Evolutionary conservation across 2,888 invertebrate genomes (phyloP).

Genomic region (Drosophila kuntzei): DNA sequence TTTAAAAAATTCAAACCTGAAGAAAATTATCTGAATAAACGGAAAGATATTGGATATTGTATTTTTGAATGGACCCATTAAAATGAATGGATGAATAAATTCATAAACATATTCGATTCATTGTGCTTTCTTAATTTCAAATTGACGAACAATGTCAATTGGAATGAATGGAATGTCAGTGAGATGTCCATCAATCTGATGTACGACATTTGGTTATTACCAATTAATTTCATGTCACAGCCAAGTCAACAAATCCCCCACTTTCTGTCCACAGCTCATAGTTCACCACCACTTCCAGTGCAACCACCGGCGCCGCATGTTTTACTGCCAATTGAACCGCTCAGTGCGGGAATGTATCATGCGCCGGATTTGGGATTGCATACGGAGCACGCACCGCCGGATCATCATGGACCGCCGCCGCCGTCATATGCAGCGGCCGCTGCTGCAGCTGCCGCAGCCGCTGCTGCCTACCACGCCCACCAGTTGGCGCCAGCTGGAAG

Average conservation of each 20-base stretch:
- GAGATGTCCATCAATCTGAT: background rate
- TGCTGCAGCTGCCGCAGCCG: constrained; percentile 82
- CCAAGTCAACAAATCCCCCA: too few species aligned
- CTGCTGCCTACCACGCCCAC: constrained; percentile 82
- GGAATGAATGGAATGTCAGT: background rate
- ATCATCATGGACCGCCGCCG: constrained; percentile 81
- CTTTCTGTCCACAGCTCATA: constrained; percentile 53
- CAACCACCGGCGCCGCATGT: constrained; percentile 64
- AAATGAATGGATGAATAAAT: too few species aligned
- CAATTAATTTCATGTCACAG: background rate
- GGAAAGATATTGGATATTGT: too few species aligned
- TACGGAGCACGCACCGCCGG: constrained; percentile 74
- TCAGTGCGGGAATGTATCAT: constrained; percentile 81
- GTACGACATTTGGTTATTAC: background rate
- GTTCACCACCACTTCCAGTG: constrained; percentile 75
- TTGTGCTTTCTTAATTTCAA: background rate
- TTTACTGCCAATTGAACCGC: constrained; percentile 68
- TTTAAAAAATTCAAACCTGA: too few species aligned
- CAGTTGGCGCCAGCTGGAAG: constrained; percentile 79
- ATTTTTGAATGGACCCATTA: too few species aligned
- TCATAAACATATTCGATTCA: background rate
- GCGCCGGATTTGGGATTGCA: constrained; percentile 81
- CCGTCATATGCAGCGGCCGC: constrained; percentile 81
- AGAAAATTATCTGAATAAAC: too few species aligned
- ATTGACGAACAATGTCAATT: background rate